Conservation (phyloP, 53 echinoderm and acorn worm species). For the Patiria pectinifera region DNA sequence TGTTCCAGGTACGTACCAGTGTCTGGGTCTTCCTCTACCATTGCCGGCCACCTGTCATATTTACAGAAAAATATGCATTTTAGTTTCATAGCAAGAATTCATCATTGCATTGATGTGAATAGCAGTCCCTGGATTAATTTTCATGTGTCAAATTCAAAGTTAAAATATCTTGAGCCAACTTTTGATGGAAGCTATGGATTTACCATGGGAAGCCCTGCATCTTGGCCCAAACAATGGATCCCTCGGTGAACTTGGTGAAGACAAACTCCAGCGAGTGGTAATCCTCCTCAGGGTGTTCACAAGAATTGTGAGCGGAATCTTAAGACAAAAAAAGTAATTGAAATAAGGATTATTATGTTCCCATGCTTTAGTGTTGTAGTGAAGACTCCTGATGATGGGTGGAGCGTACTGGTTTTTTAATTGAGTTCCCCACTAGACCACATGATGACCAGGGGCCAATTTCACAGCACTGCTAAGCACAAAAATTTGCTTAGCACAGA, state of each 20-base stretch:
- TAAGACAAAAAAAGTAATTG: not conserved
- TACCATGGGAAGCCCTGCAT: constrained; percentile 95
- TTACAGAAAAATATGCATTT: not conserved
- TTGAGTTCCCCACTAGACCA: too few relatives aligned
- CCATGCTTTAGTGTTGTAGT: too few relatives aligned
- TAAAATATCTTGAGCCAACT: not conserved
- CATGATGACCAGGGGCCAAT: too few relatives aligned
- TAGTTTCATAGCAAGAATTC: too few relatives aligned
- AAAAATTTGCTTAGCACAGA: too few relatives aligned
- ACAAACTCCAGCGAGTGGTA: constrained; percentile 82
- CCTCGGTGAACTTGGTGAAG: constrained; percentile 86
- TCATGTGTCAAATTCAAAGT: not conserved
- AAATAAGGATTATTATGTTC: too few relatives aligned
- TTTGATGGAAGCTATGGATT: not conserved
- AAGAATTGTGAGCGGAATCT: constrained; percentile 82
- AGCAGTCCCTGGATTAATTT: too few relatives aligned
- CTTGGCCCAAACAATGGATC: constrained; percentile 93
- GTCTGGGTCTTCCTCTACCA: constrained; percentile 95
- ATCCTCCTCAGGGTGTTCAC: constrained; percentile 82
- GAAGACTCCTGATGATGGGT: too few relatives aligned
- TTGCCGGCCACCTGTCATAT: constrained; percentile 90
- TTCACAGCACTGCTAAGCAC: too few relatives aligned
- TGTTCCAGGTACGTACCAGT: constrained; percentile 66
- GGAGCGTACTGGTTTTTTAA: too few relatives aligned
- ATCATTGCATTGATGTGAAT: too few relatives aligned